Evolutionary conservation across 2,888 invertebrate genomes (phyloP).

Genomic region (Pandemis heparana): DNA sequence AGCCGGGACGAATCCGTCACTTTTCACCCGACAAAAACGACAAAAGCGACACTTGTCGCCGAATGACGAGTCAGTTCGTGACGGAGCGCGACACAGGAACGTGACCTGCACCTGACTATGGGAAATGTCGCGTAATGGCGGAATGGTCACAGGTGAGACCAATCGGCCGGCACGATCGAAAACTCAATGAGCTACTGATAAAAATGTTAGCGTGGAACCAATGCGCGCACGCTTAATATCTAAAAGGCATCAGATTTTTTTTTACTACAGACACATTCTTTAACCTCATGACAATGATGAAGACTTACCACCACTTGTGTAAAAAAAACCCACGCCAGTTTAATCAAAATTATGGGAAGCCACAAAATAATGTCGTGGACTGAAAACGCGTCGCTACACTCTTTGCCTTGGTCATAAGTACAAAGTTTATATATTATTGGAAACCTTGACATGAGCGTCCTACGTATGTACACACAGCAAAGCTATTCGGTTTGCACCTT

Average conservation of each 20-base stretch:
- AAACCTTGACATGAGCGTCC: too few relatives aligned
- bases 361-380: too few relatives aligned
- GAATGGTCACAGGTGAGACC: constrained; percentile 40
- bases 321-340: too few relatives aligned
- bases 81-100: constrained; percentile 41
- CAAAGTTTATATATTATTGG: too few relatives aligned
- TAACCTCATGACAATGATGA: not conserved
- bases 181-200: constrained; percentile 31
- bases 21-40: constrained; percentile 59
- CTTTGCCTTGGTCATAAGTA: too few relatives aligned
- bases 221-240: constrained; percentile 24
- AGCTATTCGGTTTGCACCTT: too few relatives aligned
- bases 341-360: too few relatives aligned
- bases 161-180: constrained; percentile 34
- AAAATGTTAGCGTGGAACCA: constrained; percentile 33
- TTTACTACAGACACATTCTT: not conserved
- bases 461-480: too few relatives aligned
- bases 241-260: not conserved
- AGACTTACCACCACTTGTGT: too few relatives aligned
- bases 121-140: constrained; percentile 26
- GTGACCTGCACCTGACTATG: constrained; percentile 41
- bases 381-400: too few relatives aligned
- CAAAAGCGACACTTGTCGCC: constrained; percentile 44
- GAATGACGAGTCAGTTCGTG: constrained; percentile 45
- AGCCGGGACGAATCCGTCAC: constrained; percentile 67